These are phyloP conservation scores for Enteromius paludinosus DNA, from an alignment of 2,797 vertebrate species.

Conservation along the genomic window DNA sequence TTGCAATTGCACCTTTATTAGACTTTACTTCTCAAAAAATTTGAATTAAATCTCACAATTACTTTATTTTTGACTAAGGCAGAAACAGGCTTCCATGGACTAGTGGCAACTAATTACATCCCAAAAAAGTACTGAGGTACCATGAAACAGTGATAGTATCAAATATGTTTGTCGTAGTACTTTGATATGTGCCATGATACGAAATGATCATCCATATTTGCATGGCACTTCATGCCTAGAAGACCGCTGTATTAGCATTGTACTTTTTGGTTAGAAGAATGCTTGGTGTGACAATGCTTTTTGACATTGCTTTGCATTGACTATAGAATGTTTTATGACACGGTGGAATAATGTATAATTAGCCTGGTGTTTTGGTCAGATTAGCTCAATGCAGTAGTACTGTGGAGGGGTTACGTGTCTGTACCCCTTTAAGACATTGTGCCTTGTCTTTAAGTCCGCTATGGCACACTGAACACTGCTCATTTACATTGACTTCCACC, in stretches of 20 bases:
- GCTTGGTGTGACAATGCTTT: slow-evolving; percentile 11
- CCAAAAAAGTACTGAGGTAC: not conserved
- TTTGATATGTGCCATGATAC: not conserved
- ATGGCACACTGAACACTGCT: slow-evolving; percentile 48
- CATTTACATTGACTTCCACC: slow-evolving; percentile 35
- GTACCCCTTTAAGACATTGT: slow-evolving; percentile 59
- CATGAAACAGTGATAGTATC: not conserved
- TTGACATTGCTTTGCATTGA: slow-evolving; percentile 25
- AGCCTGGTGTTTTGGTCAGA: slow-evolving; percentile 37
- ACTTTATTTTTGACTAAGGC: not conserved
- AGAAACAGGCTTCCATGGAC: not conserved
- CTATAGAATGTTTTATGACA: slow-evolving; percentile 15
- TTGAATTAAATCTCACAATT: not conserved
- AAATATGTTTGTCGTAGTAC: not conserved
- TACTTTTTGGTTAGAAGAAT: not conserved
- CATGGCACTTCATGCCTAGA: not conserved
- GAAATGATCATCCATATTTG: not conserved
- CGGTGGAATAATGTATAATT: not conserved
- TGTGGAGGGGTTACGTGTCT: slow-evolving; percentile 21
- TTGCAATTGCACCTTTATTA: not conserved
- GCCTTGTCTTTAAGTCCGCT: slow-evolving; percentile 61
- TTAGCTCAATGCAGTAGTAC: slow-evolving; percentile 55
- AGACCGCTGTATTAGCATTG: slow-evolving; percentile 1
- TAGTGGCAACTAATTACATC: not conserved
- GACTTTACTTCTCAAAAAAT: not conserved